A percentile compares a stretch with the other conserved stretches of the same genome.
phyloP scores from a whole-genome alignment of 2,797 vertebrate species.

The Ptychobarbus kaznakovi region DNA sequence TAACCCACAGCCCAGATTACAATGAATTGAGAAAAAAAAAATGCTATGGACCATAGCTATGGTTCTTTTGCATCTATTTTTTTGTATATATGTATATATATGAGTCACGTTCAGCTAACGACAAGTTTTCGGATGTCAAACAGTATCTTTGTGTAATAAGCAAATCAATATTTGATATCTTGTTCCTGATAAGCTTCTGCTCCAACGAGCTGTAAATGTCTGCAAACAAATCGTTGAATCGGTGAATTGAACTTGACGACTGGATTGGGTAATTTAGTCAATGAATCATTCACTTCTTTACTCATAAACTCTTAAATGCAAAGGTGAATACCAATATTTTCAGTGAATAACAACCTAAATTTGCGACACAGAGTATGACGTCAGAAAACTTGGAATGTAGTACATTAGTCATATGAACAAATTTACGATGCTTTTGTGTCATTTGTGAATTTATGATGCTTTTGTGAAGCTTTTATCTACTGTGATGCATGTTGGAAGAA shows the following conservation, averaged over 20 bases:
- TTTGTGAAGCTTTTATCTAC: neutral
- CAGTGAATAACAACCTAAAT: neutral
- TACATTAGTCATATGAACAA: neutral
- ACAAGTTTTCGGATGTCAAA: neutral
- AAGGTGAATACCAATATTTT: neutral
- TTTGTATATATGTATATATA: no score
- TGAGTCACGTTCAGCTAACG: no score
- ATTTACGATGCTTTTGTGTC: neutral
- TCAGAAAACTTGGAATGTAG: neutral
- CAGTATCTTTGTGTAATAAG: neutral
- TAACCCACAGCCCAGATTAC: neutral
- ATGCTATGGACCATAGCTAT: neutral
- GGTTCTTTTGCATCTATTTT: no score
- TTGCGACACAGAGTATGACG: neutral
- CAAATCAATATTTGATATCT: neutral
- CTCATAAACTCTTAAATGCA: neutral
- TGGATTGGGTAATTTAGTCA: neutral
- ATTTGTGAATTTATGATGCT: neutral
- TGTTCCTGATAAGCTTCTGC: neutral
- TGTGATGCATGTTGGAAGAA: neutral
- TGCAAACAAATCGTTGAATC: neutral
- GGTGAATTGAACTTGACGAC: neutral
- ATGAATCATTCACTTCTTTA: neutral
- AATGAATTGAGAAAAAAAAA: neutral
- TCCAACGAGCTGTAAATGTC: neutral